Percentiles rank a stretch among this genome's conserved stretches.
phyloP scores from a whole-genome alignment of 2,888 invertebrate species.

The Acrocyrtus sp. region DNA sequence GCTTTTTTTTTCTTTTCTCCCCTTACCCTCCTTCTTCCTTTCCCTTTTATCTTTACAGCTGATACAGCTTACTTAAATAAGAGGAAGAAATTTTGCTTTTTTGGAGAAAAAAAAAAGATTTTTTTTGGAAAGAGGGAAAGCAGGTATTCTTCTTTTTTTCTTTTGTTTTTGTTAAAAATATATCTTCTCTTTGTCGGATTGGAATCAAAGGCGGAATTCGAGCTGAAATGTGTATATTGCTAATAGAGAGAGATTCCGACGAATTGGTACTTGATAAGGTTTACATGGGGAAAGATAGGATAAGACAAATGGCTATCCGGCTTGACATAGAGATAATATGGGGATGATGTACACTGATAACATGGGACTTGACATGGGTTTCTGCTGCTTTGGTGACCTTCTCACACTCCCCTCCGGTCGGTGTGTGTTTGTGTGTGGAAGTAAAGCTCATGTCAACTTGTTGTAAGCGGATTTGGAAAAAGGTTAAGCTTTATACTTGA shows the following conservation, averaged over 20 bases:
- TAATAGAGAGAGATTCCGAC: not conserved
- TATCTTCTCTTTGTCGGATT: conserved; percentile 13
- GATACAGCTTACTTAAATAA: not conserved
- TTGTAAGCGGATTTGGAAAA: conserved; percentile 29
- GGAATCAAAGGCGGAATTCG: conserved; percentile 22
- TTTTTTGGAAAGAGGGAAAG: not conserved
- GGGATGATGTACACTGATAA: conserved; percentile 2
- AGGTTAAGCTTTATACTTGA: not conserved
- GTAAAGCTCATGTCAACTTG: conserved; percentile 19
- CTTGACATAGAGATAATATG: conserved; percentile 34
- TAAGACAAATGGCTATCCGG: conserved; percentile 42
- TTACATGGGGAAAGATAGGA: conserved; percentile 6
- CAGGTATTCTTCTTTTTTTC: conserved; percentile 13
- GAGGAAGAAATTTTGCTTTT: not conserved
- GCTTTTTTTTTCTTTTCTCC: conserved; percentile 12
- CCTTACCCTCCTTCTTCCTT: conserved; percentile 13
- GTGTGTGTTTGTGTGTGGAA: not conserved
- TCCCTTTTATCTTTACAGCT: conserved; percentile 20
- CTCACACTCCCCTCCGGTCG: not conserved
- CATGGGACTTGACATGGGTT: too few species aligned
- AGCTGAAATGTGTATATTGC: not conserved
- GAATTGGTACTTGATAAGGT: not conserved
- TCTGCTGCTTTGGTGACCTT: too few species aligned
- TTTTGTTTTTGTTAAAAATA: conserved; percentile 17
- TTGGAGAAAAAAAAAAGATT: not conserved